A percentile compares a stretch with the other conserved stretches of the same genome.
phyloP scores from a whole-genome alignment of 2,888 invertebrate species.

The Phytoseiulus persimilis region DNA sequence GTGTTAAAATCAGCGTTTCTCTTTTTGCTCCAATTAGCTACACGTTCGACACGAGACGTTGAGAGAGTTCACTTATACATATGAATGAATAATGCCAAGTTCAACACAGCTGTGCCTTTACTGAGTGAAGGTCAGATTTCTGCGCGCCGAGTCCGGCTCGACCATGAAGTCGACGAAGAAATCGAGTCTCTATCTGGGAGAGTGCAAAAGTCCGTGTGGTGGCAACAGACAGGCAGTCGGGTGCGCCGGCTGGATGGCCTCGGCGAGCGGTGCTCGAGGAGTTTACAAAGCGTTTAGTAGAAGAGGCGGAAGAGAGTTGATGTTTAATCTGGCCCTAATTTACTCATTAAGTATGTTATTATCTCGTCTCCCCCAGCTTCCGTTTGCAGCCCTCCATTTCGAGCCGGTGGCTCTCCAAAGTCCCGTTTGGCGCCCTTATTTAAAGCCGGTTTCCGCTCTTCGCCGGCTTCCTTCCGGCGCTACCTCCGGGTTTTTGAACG shows the following conservation, averaged over 20 bases:
- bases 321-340: slow-evolving; percentile 37
- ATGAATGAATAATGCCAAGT: no score
- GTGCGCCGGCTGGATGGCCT: neutral
- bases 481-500: neutral
- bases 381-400: slow-evolving; percentile 36
- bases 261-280: neutral
- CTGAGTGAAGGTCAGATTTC: no score
- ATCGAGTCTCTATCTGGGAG: neutral
- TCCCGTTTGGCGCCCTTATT: slow-evolving; percentile 38
- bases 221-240: neutral
- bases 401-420: slow-evolving; percentile 30
- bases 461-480: neutral
- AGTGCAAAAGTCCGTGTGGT: neutral
- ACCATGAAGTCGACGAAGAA: no score
- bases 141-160: no score
- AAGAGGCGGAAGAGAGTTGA: neutral
- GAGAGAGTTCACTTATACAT: no score
- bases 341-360: slow-evolving; percentile 38
- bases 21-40: neutral
- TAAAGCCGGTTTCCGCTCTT: slow-evolving; percentile 38
- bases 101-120: no score
- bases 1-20: neutral
- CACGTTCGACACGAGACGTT: neutral
- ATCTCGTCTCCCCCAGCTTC: neutral
- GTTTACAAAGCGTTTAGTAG: slow-evolving; percentile 36